Conservation (phyloP, 92 coral and sea anemone species). For the Zoanthus gigantus region DNA sequence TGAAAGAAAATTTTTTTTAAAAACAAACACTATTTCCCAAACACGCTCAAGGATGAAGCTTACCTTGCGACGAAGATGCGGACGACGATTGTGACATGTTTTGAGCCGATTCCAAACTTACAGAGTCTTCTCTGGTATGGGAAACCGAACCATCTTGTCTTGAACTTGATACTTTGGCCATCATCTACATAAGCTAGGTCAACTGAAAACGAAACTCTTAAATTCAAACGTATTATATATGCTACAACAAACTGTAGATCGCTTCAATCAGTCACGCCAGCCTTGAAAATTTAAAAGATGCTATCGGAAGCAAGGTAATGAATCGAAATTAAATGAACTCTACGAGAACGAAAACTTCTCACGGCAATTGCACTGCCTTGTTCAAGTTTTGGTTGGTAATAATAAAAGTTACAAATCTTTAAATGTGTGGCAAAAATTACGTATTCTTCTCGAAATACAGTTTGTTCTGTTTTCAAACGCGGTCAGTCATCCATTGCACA, state of each 20-base stretch:
- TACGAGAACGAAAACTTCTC: neutral
- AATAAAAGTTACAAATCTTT: conserved; percentile 40
- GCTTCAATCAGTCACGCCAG: conserved; percentile 51
- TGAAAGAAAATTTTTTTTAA: conserved; percentile 10
- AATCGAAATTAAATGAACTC: conserved; percentile 20
- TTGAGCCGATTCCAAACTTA: conserved; percentile 10
- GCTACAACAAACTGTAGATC: conserved; percentile 19
- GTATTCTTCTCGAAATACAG: neutral
- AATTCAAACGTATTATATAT: neutral
- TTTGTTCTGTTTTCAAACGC: conserved; percentile 39
- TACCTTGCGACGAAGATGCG: conserved; percentile 41
- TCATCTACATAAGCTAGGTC: neutral
- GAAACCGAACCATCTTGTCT: conserved; percentile 35
- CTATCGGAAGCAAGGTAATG: conserved; percentile 11
- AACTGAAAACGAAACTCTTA: conserved; percentile 38
- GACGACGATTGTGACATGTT: conserved; percentile 25
- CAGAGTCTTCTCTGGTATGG: conserved; percentile 22
- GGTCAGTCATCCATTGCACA: conserved; percentile 40
- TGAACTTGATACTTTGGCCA: conserved; percentile 28
- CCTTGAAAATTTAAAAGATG: conserved; percentile 5
- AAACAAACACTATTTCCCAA: conserved; percentile 16
- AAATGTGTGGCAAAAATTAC: conserved; percentile 7
- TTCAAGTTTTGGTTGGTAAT: conserved; percentile 3
- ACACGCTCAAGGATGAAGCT: conserved; percentile 9
- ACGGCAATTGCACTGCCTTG: neutral